These are phyloP conservation scores for Hirtodrosophila trivittata DNA, from an alignment of 2,888 invertebrate genomes.

Conservation along the genomic window DNA sequence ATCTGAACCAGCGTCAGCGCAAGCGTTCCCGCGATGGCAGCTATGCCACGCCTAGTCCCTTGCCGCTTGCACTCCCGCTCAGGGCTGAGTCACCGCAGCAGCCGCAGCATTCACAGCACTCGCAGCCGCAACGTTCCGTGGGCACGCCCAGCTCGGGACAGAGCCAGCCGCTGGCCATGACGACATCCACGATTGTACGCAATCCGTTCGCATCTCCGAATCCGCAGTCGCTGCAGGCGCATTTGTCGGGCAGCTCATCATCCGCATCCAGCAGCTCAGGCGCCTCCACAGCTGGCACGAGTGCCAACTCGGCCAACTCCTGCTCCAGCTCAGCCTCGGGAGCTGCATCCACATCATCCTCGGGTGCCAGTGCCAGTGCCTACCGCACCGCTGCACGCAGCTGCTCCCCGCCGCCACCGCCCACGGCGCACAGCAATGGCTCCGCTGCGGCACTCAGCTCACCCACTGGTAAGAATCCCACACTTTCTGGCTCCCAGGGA, in stretches of 20 bases:
- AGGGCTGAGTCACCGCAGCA: conserved; percentile 36
- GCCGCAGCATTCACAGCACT: conserved; percentile 4
- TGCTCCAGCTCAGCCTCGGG: conserved; percentile 20
- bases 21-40: conserved; percentile 83
- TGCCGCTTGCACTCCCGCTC: conserved; percentile 32
- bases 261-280: conserved; percentile 39
- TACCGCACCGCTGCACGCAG: conserved; percentile 66
- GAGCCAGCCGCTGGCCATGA: conserved; percentile 69
- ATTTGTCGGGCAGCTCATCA: conserved; percentile 37
- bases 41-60: conserved; percentile 64
- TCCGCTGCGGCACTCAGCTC: conserved; percentile 53
- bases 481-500: conserved; percentile 32
- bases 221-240: conserved; percentile 60
- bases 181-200: conserved; percentile 82
- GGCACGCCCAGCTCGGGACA: conserved; percentile 43
- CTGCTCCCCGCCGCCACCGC: conserved; percentile 56
- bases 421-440: conserved; percentile 63
- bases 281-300: conserved; percentile 25
- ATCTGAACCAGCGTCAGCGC: conserved; percentile 83
- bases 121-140: conserved; percentile 17
- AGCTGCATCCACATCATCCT: conserved; percentile 8
- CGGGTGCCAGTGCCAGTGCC: conserved; percentile 15
- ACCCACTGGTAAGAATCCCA: conserved; percentile 40
- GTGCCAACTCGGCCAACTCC: conserved; percentile 21
- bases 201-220: conserved; percentile 83